Evolutionary conservation across 2,888 invertebrate species (phyloP), one percentile per base, ranked within the genome.

Genomic region (Sepiola atlantica): DNA sequence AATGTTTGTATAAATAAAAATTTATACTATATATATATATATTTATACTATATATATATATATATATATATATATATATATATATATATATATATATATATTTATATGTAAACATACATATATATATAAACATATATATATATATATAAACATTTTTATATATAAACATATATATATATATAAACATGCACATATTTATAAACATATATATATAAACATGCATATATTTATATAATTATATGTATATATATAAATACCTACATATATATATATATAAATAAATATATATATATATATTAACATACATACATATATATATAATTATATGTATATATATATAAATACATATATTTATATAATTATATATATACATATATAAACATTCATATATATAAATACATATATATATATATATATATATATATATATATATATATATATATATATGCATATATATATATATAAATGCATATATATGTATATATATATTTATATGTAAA

Each of bases 361-460:
- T 91, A 91, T 24, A 24, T 24, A 91, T 20, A 14, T 91, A n/a
- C 91, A 3, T 20, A 91, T 12, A 91, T 91, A n/a, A 14, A 91
- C n/a, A 91, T 91, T n/a, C n/a, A 91, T 91, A 91, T n/a, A n/a
- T 91, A n/a, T 35, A 91, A 4, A 91, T 91, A 91, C 4, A n/a
- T 35, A 20, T 91, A 91, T n/a, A 91, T n/a, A 91, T 91, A 91
- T 91, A 91, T 91, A 91, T 91, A 91, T n/a, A 91, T n/a, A n/a
- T n/a, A 91, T n/a, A 91, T 91, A 91, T 20, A 91, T 35, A n/a
- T 20, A 91, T 91, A 24, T n/a, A 91, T 24, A 91, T n/a, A 91
- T 14, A n/a, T n/a, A 91, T 20, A 24, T 20, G n/a, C n/a, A n/a
- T n/a, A n/a, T n/a, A n/a, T n/a, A n/a, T n/a, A n/a, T n/a, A n/a